Conservation (phyloP, 2,113 vertebrate species). For the Brachypteracias leptosomus region DNA sequence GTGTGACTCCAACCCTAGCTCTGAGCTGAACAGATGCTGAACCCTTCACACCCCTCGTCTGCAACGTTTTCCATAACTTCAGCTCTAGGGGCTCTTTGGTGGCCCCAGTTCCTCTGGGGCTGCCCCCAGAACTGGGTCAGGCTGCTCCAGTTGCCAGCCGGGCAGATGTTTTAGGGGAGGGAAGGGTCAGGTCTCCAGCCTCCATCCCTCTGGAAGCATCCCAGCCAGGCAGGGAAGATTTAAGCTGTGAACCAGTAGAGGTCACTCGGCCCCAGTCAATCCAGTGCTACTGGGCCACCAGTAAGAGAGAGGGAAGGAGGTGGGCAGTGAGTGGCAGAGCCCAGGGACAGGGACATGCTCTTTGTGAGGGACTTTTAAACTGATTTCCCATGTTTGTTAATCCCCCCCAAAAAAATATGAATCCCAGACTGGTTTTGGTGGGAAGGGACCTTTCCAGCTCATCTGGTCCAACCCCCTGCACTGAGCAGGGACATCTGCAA, state of each 20-base stretch:
- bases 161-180: background rate
- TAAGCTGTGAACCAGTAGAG: background rate
- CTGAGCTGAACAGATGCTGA: background rate
- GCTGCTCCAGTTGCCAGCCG: too few species aligned
- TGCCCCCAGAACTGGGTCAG: background rate
- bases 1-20: too few species aligned
- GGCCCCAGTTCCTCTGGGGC: background rate
- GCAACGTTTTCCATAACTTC: background rate
- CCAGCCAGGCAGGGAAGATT: background rate
- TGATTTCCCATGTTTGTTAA: background rate
- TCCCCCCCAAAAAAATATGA: background rate
- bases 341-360: background rate
- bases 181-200: background rate
- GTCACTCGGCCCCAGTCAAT: background rate
- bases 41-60: fast-evolving
- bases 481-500: background rate
- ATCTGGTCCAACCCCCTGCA: background rate
- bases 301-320: background rate
- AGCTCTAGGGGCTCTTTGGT: too few species aligned
- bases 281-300: background rate
- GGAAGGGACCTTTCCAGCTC: background rate
- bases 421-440: background rate
- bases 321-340: background rate
- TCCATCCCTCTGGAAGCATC: background rate
- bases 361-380: background rate